Evolutionary conservation across 2,113 vertebrate species (phyloP), one percentile per base, ranked within the genome.

Genomic region (Phrynosoma blainvillii): DNA sequence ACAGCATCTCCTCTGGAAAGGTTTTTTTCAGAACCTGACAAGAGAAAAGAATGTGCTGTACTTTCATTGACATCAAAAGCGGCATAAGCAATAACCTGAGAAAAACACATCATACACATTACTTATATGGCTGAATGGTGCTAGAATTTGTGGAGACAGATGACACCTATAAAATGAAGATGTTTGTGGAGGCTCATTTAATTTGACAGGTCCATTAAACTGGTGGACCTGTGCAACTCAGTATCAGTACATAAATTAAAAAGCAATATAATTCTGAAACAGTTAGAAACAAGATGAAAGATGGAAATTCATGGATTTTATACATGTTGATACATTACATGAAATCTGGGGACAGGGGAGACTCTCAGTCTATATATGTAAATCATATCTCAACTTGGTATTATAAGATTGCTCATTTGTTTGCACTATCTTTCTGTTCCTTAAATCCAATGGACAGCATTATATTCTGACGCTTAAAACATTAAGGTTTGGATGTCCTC

Each of bases 71-170:
- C 56, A 62, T 9, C 0, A 1, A 16, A 66, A 83, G 18, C 70
- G 32, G 3, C 82, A 21, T 25, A 68, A 76, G 1, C 1, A 1
- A 62, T 65, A 42, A 83, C 87, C 78, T 80, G 54, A 86, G 87
- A 0, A 1, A 93, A 89, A 47, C n/a, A 82, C 70, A 87, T 40
- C 5, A 78, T 66, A 86, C 66, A 84, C 84, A 73, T 75, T 74
- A 78, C 76, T 90, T 75, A 84, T 11, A 5, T 65, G 85, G 32
- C 18, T 80, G 71, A 70, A 93, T 83, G 0, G 82, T n/a, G 68
- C 14, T 90, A 77, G 47, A 86, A 20, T 90, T 92, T 90, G 81
- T 80, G 82, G 86, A 92, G 93, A 93, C 20, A 89, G 93, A 78
- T 73, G 86, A 23, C 36, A 81, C 2, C 32, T 86, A 76, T 70